Evolutionary conservation across 2,888 invertebrate species (phyloP).

Genomic region (Heliconius cydno): DNA sequence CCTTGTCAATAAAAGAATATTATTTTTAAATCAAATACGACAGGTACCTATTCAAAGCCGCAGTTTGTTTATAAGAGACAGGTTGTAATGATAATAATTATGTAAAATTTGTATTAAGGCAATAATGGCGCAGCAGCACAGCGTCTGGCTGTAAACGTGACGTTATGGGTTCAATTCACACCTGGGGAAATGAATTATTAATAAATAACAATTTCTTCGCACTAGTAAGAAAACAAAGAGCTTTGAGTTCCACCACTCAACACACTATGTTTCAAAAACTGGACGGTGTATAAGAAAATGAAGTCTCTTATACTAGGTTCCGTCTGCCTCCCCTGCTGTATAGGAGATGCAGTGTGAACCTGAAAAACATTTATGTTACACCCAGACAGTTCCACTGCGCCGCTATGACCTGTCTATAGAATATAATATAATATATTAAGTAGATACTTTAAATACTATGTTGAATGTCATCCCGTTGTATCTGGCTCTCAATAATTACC

Average conservation of each 20-base stretch:
- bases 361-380: no score
- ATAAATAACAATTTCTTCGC: background rate
- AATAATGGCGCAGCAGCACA: background rate
- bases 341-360: no score
- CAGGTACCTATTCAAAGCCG: no score
- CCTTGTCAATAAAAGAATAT: background rate
- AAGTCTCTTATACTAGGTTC: background rate
- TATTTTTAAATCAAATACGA: no score
- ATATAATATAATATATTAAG: no score
- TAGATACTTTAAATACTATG: background rate
- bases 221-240: background rate
- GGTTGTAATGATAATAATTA: no score
- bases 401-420: no score
- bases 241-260: background rate
- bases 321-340: no score
- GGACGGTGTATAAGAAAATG: background rate
- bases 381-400: no score
- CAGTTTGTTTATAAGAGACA: no score
- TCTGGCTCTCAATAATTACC: constrained; percentile 10
- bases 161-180: background rate
- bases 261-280: background rate
- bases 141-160: background rate
- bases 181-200: background rate
- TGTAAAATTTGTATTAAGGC: no score
- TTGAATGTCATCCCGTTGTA: constrained; percentile 1